Conservation (phyloP, 1,140 invertebrate genomes). For the Lanistes nyassanus region DNA sequence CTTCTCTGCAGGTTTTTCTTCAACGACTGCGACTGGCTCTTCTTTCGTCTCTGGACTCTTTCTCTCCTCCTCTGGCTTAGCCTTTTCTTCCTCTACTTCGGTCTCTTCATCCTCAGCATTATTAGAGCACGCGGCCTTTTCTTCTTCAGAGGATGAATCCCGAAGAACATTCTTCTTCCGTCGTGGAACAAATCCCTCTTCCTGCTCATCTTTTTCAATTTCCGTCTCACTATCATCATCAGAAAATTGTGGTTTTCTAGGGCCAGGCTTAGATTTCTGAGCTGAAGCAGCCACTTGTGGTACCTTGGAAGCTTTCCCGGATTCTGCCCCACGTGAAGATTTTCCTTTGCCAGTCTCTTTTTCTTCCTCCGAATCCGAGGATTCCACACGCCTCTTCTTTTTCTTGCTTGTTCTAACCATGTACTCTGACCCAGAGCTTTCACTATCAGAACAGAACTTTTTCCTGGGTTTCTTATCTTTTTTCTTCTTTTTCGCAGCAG, state of each 20-base stretch:
- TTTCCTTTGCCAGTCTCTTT: neutral
- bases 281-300: neutral
- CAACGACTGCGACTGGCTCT: neutral
- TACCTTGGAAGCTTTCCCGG: constrained; percentile 13
- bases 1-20: constrained; percentile 3
- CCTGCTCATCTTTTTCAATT: constrained; percentile 27
- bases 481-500: constrained; percentile 16
- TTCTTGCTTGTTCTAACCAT: constrained; percentile 23
- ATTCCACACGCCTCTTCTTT: constrained; percentile 16
- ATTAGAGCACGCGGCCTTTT: neutral
- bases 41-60: neutral
- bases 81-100: constrained; percentile 9
- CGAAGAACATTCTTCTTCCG: constrained; percentile 35
- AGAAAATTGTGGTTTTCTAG: neutral
- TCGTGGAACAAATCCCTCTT: constrained; percentile 16
- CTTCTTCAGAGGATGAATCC: constrained; percentile 30
- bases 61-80: neutral
- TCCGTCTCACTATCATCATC: constrained; percentile 23
- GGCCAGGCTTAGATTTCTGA: neutral
- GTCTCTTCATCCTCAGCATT: constrained; percentile 11
- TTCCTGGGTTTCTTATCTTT: constrained; percentile 23
- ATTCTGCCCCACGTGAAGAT: constrained; percentile 18
- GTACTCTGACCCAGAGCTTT: constrained; percentile 21
- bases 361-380: constrained; percentile 34
- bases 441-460: constrained; percentile 15